A percentile compares a stretch with the other conserved stretches of the same genome.
Conservation (phyloP, 2,888 invertebrate species). For the Noctua janthe region DNA sequence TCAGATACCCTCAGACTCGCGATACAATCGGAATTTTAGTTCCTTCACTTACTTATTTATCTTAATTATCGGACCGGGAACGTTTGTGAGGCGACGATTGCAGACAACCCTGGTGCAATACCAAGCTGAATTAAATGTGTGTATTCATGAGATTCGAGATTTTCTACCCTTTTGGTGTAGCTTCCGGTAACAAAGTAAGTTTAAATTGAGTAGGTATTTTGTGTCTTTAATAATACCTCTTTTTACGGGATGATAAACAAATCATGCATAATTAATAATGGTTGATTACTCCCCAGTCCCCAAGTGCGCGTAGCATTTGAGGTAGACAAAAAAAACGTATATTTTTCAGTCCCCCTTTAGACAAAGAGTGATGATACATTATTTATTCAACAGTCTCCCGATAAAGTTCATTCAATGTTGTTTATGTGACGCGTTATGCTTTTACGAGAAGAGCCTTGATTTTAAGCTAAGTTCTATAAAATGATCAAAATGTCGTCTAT, state of each 20-base stretch:
- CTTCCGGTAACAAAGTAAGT: constrained; percentile 21
- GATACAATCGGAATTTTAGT: constrained; percentile 68
- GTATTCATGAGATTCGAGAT: constrained; percentile 56
- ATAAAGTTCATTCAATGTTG: constrained; percentile 43
- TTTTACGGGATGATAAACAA: constrained; percentile 26
- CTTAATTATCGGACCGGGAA: constrained; percentile 65
- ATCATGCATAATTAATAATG: constrained; percentile 31
- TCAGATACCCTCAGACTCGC: constrained; percentile 72
- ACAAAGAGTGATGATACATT: constrained; percentile 62
- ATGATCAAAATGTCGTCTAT: neutral
- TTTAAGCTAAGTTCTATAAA: neutral
- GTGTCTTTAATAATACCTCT: neutral
- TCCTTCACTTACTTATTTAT: constrained; percentile 65
- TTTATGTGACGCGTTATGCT: constrained; percentile 29
- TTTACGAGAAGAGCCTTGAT: constrained; percentile 18
- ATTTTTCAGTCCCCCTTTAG: constrained; percentile 33
- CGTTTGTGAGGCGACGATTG: constrained; percentile 67
- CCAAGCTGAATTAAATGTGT: constrained; percentile 57
- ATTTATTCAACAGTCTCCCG: constrained; percentile 56
- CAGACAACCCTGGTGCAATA: constrained; percentile 56
- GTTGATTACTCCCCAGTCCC: constrained; percentile 31
- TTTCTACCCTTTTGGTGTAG: constrained; percentile 32
- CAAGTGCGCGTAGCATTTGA: constrained; percentile 27
- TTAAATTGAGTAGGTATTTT: neutral
- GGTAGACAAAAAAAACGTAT: constrained; percentile 32